Evolutionary conservation across 2,797 vertebrate genomes (phyloP), one percentile per base, ranked within the genome.

Genomic region (Acipenser ruthenus): DNA sequence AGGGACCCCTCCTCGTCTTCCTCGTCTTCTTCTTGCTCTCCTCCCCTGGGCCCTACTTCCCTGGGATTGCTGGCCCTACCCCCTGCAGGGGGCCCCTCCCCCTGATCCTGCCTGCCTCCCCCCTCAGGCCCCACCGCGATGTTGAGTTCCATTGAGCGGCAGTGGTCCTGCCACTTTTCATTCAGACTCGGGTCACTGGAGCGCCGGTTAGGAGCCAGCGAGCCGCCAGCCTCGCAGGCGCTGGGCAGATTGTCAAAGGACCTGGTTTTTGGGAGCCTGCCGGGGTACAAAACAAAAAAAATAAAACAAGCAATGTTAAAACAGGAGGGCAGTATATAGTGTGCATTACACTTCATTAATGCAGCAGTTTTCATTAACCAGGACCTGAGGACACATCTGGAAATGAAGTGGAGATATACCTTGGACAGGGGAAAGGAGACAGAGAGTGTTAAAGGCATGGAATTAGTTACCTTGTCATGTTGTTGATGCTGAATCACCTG

Each of bases 191-290:
- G 90, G 65, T 92, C 90, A 0, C 90, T 92, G 52, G 88, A 90
- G 1, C 89, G 87, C 13, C 89, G 85, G 69, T 85, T 88, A 4
- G 63, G 50, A 72, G 82, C 4, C 8, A 87, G 72, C 47, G 86
- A 77, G 63, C 85, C 67, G 0, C 75, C 78, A 70, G 79, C 85
- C 55, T 92, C 89, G 2, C 79, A 97, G 10, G 88, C 92, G 7
- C 87, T 85, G 0, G 88, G 84, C 71, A 91, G 84, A 80, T 91
- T 90, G 81, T 92, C 90, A 3, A 89, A 92, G 1, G 90, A 92
- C 69, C 90, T 79, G 0, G 90, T 91, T 80, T 92, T 92, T 79
- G 89, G 88, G 79, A 92, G 78, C 80, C 90, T 92, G 49, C 4
- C 65, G 58, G 50, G 60, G 72, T 60, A 68, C 68, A 50, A 68